Evolutionary conservation across 2,113 vertebrate genomes (phyloP).

Genomic region (Takifugu bimaculatus): DNA sequence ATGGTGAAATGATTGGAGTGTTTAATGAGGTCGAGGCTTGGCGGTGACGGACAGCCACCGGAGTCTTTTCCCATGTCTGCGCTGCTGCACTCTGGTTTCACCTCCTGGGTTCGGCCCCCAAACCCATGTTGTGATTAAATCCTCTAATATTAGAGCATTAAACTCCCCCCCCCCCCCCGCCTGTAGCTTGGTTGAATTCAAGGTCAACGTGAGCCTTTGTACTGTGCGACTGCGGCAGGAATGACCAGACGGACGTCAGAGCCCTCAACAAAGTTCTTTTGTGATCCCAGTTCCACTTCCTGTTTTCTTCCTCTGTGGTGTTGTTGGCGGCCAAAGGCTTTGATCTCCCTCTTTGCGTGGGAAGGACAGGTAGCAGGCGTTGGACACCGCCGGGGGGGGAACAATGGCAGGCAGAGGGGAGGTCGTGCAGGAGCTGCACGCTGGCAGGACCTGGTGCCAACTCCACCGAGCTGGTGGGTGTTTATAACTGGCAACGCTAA

Average conservation of each 20-base stretch:
- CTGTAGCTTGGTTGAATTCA: not conserved
- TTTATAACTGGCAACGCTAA: not conserved
- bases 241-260: conserved; percentile 28
- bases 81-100: conserved; percentile 23
- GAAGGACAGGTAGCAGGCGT: conserved; percentile 42
- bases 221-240: not conserved
- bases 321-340: conserved; percentile 42
- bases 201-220: conserved; percentile 21
- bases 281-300: conserved; percentile 52
- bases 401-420: conserved; percentile 47
- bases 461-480: conserved; percentile 5
- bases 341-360: conserved; percentile 38
- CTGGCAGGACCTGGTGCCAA: conserved; percentile 32
- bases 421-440: conserved; percentile 17
- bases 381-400: conserved; percentile 33
- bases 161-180: no score
- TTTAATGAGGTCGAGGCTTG: conserved; percentile 56
- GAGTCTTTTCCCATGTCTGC: conserved; percentile 36
- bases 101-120: conserved; percentile 4
- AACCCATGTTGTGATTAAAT: not conserved
- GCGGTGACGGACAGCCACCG: conserved; percentile 32
- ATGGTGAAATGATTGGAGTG: conserved; percentile 48
- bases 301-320: conserved; percentile 47
- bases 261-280: conserved; percentile 1
- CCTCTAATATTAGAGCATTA: not conserved